A percentile compares a stretch with the other conserved stretches of the same genome.
Conservation (phyloP, 92 coral and sea anemone species). For the Galaxea fascicularis region DNA sequence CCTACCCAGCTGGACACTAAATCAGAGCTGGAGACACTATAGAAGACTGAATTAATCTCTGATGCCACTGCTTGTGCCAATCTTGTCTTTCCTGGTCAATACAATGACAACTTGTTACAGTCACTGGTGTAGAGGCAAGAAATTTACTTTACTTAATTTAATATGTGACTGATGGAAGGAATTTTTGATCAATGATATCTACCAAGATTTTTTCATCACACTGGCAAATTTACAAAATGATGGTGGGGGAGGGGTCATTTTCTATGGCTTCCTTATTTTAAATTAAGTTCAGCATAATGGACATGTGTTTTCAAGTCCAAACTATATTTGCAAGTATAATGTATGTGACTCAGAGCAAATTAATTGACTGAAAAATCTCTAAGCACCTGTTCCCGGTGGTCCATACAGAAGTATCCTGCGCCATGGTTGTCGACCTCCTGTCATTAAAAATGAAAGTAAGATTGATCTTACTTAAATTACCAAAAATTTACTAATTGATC, state of each 20-base stretch:
- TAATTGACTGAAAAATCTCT: too few species aligned
- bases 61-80: constrained; percentile 90
- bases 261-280: too few species aligned
- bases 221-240: too few species aligned
- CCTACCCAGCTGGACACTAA: constrained; percentile 99
- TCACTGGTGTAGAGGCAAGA: background rate
- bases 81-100: constrained; percentile 42
- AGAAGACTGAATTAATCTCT: constrained; percentile 91
- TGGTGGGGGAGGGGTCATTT: too few species aligned
- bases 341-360: background rate
- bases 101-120: background rate
- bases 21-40: constrained; percentile 97
- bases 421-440: constrained; percentile 97
- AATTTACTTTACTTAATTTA: too few species aligned
- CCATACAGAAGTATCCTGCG: constrained; percentile 92
- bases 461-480: background rate
- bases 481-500: too few species aligned
- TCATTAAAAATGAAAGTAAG: background rate
- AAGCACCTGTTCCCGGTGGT: constrained; percentile 96
- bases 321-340: too few species aligned
- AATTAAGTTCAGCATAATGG: too few species aligned
- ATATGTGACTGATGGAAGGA: too few species aligned
- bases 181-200: too few species aligned
- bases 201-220: too few species aligned
- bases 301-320: too few species aligned